Conservation (phyloP, 2,888 invertebrate species). For the Acanthosepion lycidas region DNA sequence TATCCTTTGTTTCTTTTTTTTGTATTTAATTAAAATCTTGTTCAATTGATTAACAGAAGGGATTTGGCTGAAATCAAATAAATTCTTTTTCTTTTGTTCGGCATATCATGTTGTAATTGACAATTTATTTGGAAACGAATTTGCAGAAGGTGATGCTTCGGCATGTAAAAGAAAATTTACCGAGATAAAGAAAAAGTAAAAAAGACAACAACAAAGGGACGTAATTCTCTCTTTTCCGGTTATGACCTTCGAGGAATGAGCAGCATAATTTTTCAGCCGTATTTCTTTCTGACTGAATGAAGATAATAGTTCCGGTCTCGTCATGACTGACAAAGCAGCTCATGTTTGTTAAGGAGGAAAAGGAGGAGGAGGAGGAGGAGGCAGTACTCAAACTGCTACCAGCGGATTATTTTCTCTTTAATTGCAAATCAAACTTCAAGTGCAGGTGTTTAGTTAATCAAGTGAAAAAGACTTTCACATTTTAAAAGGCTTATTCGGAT, state of each 20-base stretch:
- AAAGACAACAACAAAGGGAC: background rate
- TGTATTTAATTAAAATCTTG: background rate
- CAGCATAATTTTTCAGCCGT: background rate
- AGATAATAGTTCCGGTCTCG: background rate
- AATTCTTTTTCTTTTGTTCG: background rate
- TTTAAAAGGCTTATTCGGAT: background rate
- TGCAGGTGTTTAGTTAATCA: constrained; percentile 4
- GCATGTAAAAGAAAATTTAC: no score
- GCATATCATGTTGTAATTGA: background rate
- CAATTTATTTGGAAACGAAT: no score
- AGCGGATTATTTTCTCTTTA: background rate
- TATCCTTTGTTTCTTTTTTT: background rate
- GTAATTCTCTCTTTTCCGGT: background rate
- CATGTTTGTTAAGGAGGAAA: background rate
- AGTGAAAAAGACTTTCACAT: constrained; percentile 33
- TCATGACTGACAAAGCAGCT: background rate
- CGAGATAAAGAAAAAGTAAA: background rate
- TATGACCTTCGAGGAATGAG: background rate
- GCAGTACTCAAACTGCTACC: background rate
- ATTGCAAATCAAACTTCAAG: background rate
- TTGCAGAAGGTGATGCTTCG: no score
- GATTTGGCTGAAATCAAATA: background rate
- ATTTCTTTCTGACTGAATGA: background rate
- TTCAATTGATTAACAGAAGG: background rate
- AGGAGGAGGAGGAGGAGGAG: background rate